Base-by-base conservation (phyloP, 2,797 vertebrate genomes). In the Tragopan temminckii region DNA sequence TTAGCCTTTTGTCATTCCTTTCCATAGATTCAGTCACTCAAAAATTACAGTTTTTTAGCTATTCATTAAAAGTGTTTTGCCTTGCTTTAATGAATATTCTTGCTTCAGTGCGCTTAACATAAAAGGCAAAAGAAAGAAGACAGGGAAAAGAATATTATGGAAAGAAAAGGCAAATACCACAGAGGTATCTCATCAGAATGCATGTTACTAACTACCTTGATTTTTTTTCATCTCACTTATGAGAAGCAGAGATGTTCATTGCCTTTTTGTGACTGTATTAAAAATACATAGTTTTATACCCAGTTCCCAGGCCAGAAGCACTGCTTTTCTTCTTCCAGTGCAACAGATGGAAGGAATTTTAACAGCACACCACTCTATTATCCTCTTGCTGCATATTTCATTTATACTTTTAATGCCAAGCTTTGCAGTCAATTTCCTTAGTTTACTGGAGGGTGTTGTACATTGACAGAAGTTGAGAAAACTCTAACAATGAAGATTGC, bases 191-290 rank as follows among this genome's bases (percentile, higher is more conserved):
- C 70, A 59, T 76, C 40, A 72, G 43, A 90, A 57, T 50, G 33
- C 69, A 38, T 17, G 91, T 85, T 80, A 66, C 69, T 78, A 80
- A 95, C 62, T 36, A 75, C 57, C 25, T 89, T 59, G 57, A 50
- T 69, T 78, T 74, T 52, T 68, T 93, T 53, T 80, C n/a, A 23
- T 69, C 42, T 70, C 35, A 13, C 62, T 92, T 63, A 77, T 75
- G 76, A 92, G 43, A 87, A 93, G 55, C 79, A 95, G 87, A 91
- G 78, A 62, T 89, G 45, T 53, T 31, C 24, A 9, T 55, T 55
- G 66, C 35, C 45, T 83, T 66, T 88, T 68, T 75, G 58, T 57
- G 62, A 11, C 25, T 88, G 4, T 75, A 50, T 63, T 77, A 64
- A 94, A 90, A 61, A 66, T 45, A 61, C 31, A 12, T 55, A 77